Percentiles rank a stretch among this genome's conserved stretches.
Evolutionary conservation across 2,888 invertebrate genomes (phyloP).

Genomic region (Hybos culiciformis): DNA sequence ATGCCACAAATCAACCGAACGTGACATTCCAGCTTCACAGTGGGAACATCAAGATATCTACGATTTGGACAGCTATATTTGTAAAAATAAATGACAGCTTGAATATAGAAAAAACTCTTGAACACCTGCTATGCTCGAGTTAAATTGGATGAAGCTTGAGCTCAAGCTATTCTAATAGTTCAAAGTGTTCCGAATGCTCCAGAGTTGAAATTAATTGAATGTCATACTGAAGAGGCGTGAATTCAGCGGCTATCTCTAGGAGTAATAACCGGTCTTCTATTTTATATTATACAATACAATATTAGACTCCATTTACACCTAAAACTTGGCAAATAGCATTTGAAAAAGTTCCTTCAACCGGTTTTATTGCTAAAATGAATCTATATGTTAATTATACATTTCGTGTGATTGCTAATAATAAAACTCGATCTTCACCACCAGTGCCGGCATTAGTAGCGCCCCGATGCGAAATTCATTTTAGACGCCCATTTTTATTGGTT

Average conservation of each 20-base stretch:
- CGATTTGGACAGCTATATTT: slow-evolving; percentile 81
- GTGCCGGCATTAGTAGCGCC: slow-evolving; percentile 74
- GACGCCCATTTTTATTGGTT: no score
- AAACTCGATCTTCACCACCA: slow-evolving; percentile 77
- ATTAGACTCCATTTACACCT: slow-evolving; percentile 86
- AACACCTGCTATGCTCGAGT: slow-evolving; percentile 92
- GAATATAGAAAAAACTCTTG: slow-evolving; percentile 85
- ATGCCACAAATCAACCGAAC: no score
- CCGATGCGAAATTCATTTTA: slow-evolving; percentile 76
- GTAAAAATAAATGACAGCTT: slow-evolving; percentile 77
- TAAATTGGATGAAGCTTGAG: slow-evolving; percentile 69
- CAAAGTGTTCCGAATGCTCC: slow-evolving; percentile 93
- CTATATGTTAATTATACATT: slow-evolving; percentile 97
- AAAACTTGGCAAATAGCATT: slow-evolving; percentile 76
- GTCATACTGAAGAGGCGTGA: slow-evolving; percentile 56
- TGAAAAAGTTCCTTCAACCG: slow-evolving; percentile 64
- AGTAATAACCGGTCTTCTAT: slow-evolving; percentile 94
- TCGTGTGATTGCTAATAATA: slow-evolving; percentile 74
- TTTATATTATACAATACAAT: slow-evolving; percentile 76
- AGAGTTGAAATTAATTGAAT: slow-evolving; percentile 48
- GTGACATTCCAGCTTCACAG: no score
- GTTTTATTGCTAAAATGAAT: slow-evolving; percentile 51
- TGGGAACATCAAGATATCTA: no score
- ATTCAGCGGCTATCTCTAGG: slow-evolving; percentile 78
- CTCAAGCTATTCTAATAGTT: slow-evolving; percentile 80